Conservation (phyloP, 2,888 invertebrate species). For the Limnephilus rhombicus region DNA sequence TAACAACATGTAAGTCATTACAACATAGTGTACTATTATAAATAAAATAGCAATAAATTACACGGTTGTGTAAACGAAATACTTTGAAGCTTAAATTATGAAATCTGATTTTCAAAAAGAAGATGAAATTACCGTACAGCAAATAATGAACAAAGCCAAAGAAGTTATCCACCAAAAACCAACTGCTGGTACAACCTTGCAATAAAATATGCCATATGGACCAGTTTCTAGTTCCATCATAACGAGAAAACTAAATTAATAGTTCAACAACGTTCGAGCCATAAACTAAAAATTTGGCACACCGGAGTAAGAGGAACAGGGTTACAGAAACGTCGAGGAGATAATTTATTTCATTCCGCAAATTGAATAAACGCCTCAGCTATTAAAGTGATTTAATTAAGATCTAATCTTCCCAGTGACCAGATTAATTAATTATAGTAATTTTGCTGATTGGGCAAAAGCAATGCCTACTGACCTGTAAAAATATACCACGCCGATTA, state of each 20-base stretch:
- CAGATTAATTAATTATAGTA: neutral
- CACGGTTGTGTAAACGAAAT: too few species aligned
- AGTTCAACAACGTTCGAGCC: neutral
- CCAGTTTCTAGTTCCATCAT: neutral
- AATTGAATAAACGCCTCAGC: neutral
- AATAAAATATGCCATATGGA: neutral
- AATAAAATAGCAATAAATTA: too few species aligned
- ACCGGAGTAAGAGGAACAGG: neutral
- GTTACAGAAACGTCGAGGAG: neutral
- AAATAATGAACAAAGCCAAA: neutral
- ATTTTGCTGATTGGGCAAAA: neutral
- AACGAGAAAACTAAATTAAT: neutral
- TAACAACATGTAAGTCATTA: too few species aligned
- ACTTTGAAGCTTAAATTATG: neutral
- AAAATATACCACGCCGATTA: neutral
- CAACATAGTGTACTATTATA: too few species aligned
- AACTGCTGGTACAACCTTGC: neutral
- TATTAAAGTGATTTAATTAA: neutral
- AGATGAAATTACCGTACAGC: neutral
- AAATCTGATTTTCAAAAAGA: neutral
- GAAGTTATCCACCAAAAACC: neutral
- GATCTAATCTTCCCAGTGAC: neutral
- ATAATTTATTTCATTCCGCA: neutral
- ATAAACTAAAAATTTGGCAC: neutral
- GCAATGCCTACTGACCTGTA: neutral